Base-by-base conservation (phyloP, 1,140 invertebrate genomes). In the Papilio machaon region DNA sequence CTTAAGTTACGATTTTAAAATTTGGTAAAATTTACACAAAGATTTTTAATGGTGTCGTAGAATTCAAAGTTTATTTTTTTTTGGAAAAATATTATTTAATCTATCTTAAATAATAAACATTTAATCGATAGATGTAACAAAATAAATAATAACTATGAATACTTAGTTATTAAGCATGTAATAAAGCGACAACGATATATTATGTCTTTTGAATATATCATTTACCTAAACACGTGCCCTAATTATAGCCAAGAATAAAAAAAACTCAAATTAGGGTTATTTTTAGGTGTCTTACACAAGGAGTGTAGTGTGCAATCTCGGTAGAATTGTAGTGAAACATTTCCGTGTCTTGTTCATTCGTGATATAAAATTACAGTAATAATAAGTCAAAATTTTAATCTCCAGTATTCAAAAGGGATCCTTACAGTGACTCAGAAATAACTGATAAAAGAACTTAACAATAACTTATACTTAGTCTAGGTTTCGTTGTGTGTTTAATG, bases 1-100 rank as follows among this genome's bases (percentile, higher is more conserved):
- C n/a, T 80, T 81, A 81, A 79, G 78, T 83, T 84, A 79, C 13
- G 74, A 54, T 82, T 84, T 82, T 83, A 78, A 73, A 78, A 60
- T 11, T 43, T 60, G 13, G 23, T 54, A 10, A 77, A 23, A 58
- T 8, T 60, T 11, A 35, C 7, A 78, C 19, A 58, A 30, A 60
- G 54, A 60, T 78, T 60, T 54, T 11, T 13, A 30, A 15, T 10
- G 75, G 52, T 77, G 15, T 47, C 9, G 13, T 7, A 7, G 52
- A 77, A 58, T 52, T 54, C 38, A 52, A 19, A 5, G 17, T 75
- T 75, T 23, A 64, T 64, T 30, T 30, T 30, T 30, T 30, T 30
- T 30, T 30, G 23, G 2, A 30, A 30, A 30, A 30, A 1, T 6
- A 5, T 6, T 19, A 58, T n/a, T 58, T 10, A 19, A 58, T 52